These are phyloP conservation scores for Arbacia lixula DNA, from an alignment of 53 echinoderm and acorn worm species.

Conservation along the genomic window DNA sequence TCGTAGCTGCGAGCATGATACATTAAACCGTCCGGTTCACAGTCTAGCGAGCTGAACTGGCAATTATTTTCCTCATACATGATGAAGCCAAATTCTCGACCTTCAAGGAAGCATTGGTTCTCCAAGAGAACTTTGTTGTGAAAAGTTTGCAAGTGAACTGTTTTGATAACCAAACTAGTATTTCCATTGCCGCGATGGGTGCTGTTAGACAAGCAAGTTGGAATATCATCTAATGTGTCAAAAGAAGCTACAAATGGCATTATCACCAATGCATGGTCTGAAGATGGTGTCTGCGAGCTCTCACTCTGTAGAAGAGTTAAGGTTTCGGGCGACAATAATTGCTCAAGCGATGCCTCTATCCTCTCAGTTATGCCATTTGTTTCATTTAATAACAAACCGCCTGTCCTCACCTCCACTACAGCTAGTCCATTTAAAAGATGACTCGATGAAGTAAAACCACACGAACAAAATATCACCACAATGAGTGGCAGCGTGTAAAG, in stretches of 20 bases:
- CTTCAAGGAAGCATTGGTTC: not conserved
- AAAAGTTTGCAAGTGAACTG: not conserved
- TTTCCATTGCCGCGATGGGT: not conserved
- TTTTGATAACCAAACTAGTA: not conserved
- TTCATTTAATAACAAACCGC: not conserved
- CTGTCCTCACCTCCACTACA: not conserved
- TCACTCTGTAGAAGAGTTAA: too few relatives aligned
- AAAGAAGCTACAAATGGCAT: not conserved
- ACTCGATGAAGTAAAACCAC: not conserved
- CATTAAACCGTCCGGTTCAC: not conserved
- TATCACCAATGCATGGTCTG: not conserved
- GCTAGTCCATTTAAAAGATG: conserved; percentile 4
- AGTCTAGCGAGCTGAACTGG: not conserved
- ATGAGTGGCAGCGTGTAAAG: too few relatives aligned
- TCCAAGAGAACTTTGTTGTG: not conserved
- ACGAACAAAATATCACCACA: not conserved
- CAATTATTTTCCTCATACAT: not conserved
- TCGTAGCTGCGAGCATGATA: not conserved
- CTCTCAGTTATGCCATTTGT: not conserved
- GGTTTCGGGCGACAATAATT: not conserved
- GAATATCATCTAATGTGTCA: conserved; percentile 4
- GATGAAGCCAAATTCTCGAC: not conserved
- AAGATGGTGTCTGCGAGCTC: too few relatives aligned
- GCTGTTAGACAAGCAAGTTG: not conserved
- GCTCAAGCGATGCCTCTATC: not conserved